Evolutionary conservation across 2,113 vertebrate genomes (phyloP).

Genomic region (Laticauda laticaudata): DNA sequence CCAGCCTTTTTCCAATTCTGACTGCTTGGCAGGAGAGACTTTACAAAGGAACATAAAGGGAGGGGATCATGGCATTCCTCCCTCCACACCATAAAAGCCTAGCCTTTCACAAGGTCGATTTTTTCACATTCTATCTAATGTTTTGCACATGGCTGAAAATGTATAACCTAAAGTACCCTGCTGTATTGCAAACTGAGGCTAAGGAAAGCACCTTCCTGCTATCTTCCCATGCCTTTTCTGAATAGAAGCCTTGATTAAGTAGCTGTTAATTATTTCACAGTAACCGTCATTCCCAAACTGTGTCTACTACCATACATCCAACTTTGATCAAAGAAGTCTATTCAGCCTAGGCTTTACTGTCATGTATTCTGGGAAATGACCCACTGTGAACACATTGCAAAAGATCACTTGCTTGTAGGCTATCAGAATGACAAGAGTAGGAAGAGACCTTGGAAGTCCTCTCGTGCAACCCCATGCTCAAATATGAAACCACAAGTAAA

Average conservation of each 20-base stretch:
- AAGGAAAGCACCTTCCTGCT: not conserved
- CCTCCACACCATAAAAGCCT: not conserved
- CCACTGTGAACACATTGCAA: not conserved
- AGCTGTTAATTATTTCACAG: not conserved
- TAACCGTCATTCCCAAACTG: not conserved
- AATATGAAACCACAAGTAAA: not conserved
- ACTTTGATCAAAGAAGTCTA: not conserved
- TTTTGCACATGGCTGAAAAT: not conserved
- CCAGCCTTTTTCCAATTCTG: not conserved
- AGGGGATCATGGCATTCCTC: not conserved
- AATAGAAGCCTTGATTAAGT: not conserved
- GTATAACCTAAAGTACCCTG: not conserved
- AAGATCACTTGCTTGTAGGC: not conserved
- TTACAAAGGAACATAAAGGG: not conserved
- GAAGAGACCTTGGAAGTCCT: not conserved
- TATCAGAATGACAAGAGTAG: not conserved
- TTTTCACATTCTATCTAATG: not conserved
- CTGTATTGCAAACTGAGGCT: not conserved
- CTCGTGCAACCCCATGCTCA: not conserved
- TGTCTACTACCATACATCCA: not conserved
- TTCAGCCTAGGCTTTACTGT: not conserved
- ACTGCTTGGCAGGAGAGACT: not conserved
- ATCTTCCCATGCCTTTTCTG: not conserved
- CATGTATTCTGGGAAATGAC: not conserved
- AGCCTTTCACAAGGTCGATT: not conserved